These are phyloP conservation scores for Clarias macrocephalus DNA, from an alignment of 2,113 vertebrate species.

Conservation along the genomic window DNA sequence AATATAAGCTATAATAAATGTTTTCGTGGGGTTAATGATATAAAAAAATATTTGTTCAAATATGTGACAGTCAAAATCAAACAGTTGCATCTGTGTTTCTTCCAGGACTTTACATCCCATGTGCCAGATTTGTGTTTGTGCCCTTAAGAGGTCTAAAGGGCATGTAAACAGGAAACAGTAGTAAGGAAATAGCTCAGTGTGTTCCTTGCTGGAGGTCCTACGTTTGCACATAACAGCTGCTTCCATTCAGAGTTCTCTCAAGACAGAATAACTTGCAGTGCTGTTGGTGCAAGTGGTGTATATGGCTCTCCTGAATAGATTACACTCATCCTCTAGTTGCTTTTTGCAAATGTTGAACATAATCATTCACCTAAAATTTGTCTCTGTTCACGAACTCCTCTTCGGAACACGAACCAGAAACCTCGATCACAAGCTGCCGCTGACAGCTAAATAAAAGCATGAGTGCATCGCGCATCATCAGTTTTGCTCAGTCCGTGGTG, in stretches of 20 bases:
- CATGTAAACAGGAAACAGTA: slow-evolving; percentile 47
- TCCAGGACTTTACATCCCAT: background rate
- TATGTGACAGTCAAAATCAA: background rate
- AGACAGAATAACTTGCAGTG: background rate
- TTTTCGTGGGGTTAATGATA: background rate
- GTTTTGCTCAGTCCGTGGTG: no score
- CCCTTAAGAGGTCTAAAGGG: slow-evolving; percentile 22
- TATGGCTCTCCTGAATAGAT: background rate
- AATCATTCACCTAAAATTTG: background rate
- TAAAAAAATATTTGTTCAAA: background rate
- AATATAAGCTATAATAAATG: background rate
- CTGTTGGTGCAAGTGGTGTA: background rate
- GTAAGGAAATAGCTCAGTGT: slow-evolving; percentile 30
- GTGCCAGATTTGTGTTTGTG: background rate
- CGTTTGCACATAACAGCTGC: background rate
- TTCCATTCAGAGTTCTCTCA: slow-evolving; percentile 3
- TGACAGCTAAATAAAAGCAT: no score
- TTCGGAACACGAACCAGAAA: no score
- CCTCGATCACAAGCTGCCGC: no score
- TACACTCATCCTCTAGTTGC: background rate
- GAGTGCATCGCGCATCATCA: no score
- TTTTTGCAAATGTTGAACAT: background rate
- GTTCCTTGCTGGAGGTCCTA: background rate
- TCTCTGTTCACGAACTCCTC: no score
- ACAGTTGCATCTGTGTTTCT: background rate